Base-by-base conservation (phyloP, 2,113 vertebrate genomes). In the Mirza zaza region DNA sequence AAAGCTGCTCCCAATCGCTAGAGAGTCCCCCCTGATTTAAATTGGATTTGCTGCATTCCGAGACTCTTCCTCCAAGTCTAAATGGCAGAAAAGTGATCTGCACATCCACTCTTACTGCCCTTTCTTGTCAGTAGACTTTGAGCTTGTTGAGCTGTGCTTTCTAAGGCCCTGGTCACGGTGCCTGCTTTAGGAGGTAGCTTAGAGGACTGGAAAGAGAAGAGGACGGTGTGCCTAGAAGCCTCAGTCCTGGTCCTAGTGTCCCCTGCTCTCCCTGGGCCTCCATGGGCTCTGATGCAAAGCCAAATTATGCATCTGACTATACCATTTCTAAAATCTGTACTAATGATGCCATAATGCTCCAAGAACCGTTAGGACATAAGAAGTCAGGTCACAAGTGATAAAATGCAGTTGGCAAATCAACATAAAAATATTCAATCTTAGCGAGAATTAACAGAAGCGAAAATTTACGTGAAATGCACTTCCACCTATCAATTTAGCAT, bases 361-460 rank as follows among this genome's bases (percentile, higher is more conserved):
- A 68, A 39, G 34, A 73, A 52, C 32, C 27, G 23, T 87, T 21
- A 77, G 48, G 73, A 67, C 68, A 36, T 12, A 71, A 34, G 82
- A 15, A 71, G 34, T 57, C 48, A 83, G 70, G 52, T 50, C 87
- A 63, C 36, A 94, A 77, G 55, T 86, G n/a, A 93, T 7, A 5
- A 59, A 89, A 88, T 61, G 73, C 2, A 87, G 75, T 55, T 39
- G 23, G 63, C n/a, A 93, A 89, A 85, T 70, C 55, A 75, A 92
- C 23, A 91, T 55, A 91, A 61, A 90, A 96, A 63, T 50, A 83
- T 67, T 82, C n/a, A 65, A 73, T 45, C 61, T 92, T 42, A 57
- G 68, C 55, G 83, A 73, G 70, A 95, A 93, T 42, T 39, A 57
- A 52, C 87, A 95, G 77, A 95, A 94, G 83, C 50, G 70, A 63